Evolutionary conservation across 1,140 invertebrate genomes (phyloP), one percentile per base, ranked within the genome.

Genomic region (Palaemon carinicauda): DNA sequence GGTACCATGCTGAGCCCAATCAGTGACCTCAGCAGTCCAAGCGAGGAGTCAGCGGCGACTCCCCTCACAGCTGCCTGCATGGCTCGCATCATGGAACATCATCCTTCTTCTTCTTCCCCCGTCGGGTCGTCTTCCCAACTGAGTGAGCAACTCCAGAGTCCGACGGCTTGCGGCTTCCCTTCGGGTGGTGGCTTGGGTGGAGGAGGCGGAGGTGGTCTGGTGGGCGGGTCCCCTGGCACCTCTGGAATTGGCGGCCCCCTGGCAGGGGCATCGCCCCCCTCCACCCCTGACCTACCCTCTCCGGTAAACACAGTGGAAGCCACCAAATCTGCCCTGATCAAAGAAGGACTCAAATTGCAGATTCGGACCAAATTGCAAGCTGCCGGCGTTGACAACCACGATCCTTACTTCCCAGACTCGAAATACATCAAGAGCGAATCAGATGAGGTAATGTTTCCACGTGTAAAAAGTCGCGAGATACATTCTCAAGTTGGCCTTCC

Each of bases 281-380:
- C 84, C 69, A 86, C 75, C 50, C 82, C 82, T 19, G 88, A 89
- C 74, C 69, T 89, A 21, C 86, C 82, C 51, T 89, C 88, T 14
- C 88, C 88, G 33, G 88, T 89, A 15, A 88, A 41, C 69, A 89
- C 88, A 4, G 82, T 89, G 17, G 82, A 96, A 90, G 94, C 96
- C 92, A 97, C 96, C 69, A 95, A 96, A 90, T 96, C 96, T 90
- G 95, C 96, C 91, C 94, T 98, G 83, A 98, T 98, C 91, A 98
- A 98, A 93, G 97, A 95, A 91, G 94, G 96, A 94, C 93, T 98
- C 89, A 98, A 97, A 92, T 92, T 97, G 89, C 96, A 96, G 88
- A 95, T 98, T 90, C 96, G 97, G 92, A 96, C 95, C 78, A 96
- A 97, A 91, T 94, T 96, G 89, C 95, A 91, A 82, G 91, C 90